These are phyloP conservation scores for Pardosa pseudoannulata DNA, from an alignment of 2,888 invertebrate species.

Conservation along the genomic window DNA sequence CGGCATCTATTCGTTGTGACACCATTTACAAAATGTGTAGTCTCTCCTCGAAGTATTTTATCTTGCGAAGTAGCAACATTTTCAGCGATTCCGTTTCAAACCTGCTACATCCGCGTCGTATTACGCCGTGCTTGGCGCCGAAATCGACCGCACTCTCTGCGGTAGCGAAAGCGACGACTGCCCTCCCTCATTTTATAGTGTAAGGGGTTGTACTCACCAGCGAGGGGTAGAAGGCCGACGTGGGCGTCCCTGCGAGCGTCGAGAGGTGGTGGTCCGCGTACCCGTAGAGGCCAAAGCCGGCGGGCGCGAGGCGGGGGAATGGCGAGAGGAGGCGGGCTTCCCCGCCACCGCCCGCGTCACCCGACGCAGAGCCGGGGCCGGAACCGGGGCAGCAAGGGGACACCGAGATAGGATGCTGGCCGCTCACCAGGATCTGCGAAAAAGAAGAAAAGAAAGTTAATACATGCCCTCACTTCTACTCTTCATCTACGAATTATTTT, in stretches of 20 bases:
- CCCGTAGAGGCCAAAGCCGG: slow-evolving; percentile 37
- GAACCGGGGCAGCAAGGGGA: slow-evolving; percentile 17
- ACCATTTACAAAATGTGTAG: no score
- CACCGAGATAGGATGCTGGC: slow-evolving; percentile 1
- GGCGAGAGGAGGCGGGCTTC: slow-evolving; percentile 42
- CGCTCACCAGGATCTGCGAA: slow-evolving; percentile 52
- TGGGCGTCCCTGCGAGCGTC: neutral
- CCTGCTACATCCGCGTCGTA: no score
- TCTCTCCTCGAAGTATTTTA: no score
- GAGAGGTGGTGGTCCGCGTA: slow-evolving; percentile 29
- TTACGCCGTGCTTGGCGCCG: no score
- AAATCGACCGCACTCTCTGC: no score
- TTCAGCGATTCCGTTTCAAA: no score
- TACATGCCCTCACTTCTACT: no score
- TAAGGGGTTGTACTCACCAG: slow-evolving; percentile 55
- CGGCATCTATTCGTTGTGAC: no score
- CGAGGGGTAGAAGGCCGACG: slow-evolving; percentile 39
- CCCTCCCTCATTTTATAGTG: no score
- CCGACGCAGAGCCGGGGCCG: neutral
- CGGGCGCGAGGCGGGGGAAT: slow-evolving; percentile 25
- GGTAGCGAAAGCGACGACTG: no score
- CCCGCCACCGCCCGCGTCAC: slow-evolving; percentile 14
- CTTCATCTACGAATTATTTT: no score
- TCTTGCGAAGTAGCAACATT: no score
- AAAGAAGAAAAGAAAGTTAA: neutral